phyloP scores from a whole-genome alignment of 2,888 invertebrate genomes.

The Pristionchus fissidentatus region DNA sequence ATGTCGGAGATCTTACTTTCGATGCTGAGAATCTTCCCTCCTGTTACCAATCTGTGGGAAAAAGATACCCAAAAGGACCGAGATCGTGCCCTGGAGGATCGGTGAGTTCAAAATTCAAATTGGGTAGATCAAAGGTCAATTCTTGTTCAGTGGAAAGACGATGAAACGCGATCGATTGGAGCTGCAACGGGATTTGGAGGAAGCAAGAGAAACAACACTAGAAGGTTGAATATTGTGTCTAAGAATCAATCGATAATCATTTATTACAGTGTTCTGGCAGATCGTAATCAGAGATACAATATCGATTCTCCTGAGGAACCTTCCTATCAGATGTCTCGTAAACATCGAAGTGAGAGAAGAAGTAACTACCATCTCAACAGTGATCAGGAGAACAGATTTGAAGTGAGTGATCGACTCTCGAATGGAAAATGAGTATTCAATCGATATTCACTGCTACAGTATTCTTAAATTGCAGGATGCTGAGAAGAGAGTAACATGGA shows the following conservation, averaged over 20 bases:
- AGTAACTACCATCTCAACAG: constrained; percentile 12
- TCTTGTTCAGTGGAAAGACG: no score
- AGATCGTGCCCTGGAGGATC: background rate
- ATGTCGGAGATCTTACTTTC: background rate
- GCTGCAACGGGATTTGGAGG: no score
- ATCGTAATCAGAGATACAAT: background rate
- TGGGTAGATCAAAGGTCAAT: no score
- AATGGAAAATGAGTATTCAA: background rate
- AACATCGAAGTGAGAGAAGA: background rate
- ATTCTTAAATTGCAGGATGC: background rate
- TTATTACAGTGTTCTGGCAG: background rate
- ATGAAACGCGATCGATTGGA: background rate
- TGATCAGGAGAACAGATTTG: constrained; percentile 16
- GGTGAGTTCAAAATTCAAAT: background rate
- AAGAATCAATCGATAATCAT: no score
- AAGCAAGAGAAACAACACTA: background rate
- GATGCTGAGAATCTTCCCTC: background rate
- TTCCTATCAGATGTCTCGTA: background rate
- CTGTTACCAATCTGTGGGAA: background rate
- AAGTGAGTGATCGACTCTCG: background rate
- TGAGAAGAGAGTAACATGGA: background rate
- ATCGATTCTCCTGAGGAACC: constrained; percentile 3
- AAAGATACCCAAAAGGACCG: background rate
- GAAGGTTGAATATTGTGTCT: background rate
- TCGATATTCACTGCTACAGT: no score